Percentiles rank a stretch among this genome's conserved stretches.
phyloP scores from a whole-genome alignment of 2,888 invertebrate species.

The Pristionchus maxplancki region DNA sequence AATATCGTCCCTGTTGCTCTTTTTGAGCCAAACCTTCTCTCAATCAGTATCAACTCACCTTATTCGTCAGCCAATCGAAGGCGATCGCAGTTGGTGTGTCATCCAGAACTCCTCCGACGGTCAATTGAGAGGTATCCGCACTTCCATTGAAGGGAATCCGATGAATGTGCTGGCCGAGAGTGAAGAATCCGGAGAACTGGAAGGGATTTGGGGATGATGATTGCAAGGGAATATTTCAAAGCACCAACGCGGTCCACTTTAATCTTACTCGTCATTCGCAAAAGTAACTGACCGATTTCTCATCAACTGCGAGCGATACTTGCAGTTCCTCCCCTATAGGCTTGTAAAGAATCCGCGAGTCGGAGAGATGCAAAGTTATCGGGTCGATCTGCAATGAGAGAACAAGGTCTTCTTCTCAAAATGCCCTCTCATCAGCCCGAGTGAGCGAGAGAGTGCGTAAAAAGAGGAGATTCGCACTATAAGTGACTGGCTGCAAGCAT shows the following conservation, averaged over 20 bases:
- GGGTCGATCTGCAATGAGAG: conserved; percentile 27
- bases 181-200: conserved; percentile 39
- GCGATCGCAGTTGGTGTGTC: conserved; percentile 45
- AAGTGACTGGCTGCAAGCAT: no score
- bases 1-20: no score
- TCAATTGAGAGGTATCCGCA: background rate
- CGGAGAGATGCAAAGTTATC: background rate
- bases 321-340: conserved; percentile 36
- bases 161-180: conserved; percentile 34
- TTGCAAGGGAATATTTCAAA: background rate
- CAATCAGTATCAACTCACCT: no score
- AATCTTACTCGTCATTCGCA: background rate
- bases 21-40: no score
- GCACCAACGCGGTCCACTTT: background rate
- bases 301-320: conserved; percentile 7
- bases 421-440: background rate
- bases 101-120: conserved; percentile 35
- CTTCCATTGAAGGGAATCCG: conserved; percentile 28
- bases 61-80: conserved; percentile 47
- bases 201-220: background rate
- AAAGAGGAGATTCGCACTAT: no score
- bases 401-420: background rate
- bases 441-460: background rate
- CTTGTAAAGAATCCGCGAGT: conserved; percentile 8
- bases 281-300: background rate